phyloP scores from a whole-genome alignment of 2,113 vertebrate genomes.

The Heloderma charlesbogerti region DNA sequence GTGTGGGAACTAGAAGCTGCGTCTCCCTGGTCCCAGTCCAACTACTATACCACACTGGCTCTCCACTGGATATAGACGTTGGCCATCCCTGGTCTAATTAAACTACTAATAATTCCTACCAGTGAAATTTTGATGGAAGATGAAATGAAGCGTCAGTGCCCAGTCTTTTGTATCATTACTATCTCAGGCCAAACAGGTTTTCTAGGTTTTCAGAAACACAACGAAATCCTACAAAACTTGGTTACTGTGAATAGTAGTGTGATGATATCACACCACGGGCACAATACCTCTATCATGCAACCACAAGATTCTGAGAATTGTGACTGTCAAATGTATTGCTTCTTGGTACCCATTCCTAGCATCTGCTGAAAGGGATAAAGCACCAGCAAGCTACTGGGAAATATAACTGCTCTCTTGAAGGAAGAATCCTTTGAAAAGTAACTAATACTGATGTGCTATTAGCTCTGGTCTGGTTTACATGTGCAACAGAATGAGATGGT shows the following conservation, averaged over 20 bases:
- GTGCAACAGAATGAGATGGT: neutral
- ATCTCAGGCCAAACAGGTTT: neutral
- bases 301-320: neutral
- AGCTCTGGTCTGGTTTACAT: too few species aligned
- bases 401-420: neutral
- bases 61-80: neutral
- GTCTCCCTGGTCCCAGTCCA: too few species aligned
- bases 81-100: neutral
- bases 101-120: neutral
- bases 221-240: too few species aligned
- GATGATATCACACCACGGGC: too few species aligned
- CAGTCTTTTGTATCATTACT: neutral
- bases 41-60: too few species aligned
- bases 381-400: neutral
- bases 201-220: neutral
- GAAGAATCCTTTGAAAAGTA: neutral
- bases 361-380: neutral
- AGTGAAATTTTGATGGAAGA: neutral
- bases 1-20: neutral
- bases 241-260: neutral
- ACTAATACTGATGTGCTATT: too few species aligned
- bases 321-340: neutral
- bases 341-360: neutral
- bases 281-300: neutral
- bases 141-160: neutral